Conservation (phyloP, 2,888 invertebrate species). For the Thymelicus sylvestris region DNA sequence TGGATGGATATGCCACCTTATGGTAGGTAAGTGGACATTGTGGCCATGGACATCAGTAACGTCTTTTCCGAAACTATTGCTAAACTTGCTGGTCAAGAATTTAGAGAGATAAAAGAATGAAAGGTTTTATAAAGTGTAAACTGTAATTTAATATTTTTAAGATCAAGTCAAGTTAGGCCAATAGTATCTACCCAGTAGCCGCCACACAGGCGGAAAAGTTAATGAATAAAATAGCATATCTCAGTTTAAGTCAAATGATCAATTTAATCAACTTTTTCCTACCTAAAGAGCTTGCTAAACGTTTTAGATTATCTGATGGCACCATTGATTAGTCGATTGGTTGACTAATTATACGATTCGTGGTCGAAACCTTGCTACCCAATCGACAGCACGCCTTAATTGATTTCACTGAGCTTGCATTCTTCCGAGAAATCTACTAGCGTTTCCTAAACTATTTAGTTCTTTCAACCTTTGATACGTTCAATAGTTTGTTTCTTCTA, state of each 20-base stretch:
- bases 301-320: slow-evolving; percentile 53
- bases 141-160: no score
- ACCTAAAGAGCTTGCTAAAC: slow-evolving; percentile 47
- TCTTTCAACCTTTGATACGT: not conserved
- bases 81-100: no score
- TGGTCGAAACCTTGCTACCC: slow-evolving; percentile 57
- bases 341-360: slow-evolving; percentile 68
- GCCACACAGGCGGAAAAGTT: not conserved
- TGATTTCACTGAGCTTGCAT: slow-evolving; percentile 68
- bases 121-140: no score
- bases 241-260: not conserved
- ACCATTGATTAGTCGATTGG: slow-evolving; percentile 66
- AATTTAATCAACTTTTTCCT: slow-evolving; percentile 32
- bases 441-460: slow-evolving; percentile 61
- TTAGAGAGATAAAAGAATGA: no score
- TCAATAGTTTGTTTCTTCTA: not conserved
- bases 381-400: slow-evolving; percentile 71
- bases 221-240: not conserved
- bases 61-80: no score
- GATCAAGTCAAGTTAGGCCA: no score
- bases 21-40: no score
- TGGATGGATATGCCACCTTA: no score
- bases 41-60: no score
- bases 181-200: no score
- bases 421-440: slow-evolving; percentile 55